Evolutionary conservation across 1,140 invertebrate species (phyloP).

Genomic region (Heterodera schachtii): DNA sequence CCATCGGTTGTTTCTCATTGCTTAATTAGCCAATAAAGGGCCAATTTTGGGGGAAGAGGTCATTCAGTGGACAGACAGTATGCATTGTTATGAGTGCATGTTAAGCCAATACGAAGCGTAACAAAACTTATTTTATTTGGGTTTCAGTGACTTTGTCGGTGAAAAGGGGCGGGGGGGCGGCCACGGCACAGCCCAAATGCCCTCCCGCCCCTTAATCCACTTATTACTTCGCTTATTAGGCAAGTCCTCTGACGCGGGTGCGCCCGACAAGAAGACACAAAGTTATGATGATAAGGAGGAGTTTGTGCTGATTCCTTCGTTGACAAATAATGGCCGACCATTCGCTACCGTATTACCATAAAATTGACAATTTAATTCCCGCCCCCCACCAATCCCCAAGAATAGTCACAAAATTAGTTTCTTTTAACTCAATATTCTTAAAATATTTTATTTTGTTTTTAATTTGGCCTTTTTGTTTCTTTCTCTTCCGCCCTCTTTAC

Average conservation of each 20-base stretch:
- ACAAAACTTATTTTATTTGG: not conserved
- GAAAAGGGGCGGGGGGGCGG: no score
- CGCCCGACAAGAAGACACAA: not conserved
- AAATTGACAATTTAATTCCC: no score
- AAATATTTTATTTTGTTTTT: no score
- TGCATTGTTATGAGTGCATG: not conserved
- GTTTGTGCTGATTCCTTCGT: not conserved
- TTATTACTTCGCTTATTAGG: not conserved
- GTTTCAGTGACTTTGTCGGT: not conserved
- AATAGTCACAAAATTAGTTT: no score
- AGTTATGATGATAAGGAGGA: not conserved
- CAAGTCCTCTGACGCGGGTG: not conserved
- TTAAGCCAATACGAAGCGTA: not conserved
- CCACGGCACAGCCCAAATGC: no score
- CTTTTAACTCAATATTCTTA: no score
- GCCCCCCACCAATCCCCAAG: no score
- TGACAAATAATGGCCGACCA: not conserved
- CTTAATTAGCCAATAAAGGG: constrained; percentile 7
- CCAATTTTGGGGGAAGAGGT: not conserved
- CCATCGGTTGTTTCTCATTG: constrained; percentile 1
- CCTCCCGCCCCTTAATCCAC: not conserved
- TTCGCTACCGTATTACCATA: not conserved
- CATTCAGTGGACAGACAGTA: not conserved
- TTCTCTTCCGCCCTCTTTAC: no score
- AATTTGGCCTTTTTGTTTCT: no score